Evolutionary conservation across 2,113 vertebrate species (phyloP).

Genomic region (Elephantulus edwardii): DNA sequence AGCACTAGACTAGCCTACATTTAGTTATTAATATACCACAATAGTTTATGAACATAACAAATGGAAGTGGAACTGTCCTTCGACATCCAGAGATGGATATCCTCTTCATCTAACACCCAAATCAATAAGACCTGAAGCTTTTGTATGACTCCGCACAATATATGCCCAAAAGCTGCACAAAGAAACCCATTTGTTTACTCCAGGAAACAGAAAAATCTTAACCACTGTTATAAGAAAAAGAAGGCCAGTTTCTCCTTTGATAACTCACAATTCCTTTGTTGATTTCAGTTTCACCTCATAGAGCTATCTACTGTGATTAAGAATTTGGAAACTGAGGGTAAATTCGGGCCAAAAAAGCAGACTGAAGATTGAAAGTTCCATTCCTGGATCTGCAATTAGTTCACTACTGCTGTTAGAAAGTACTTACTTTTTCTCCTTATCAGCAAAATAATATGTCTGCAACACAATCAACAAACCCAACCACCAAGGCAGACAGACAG

Average conservation of each 20-base stretch:
- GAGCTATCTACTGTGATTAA: neutral
- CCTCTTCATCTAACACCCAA: neutral
- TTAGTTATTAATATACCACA: neutral
- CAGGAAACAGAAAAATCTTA: slow-evolving; percentile 6
- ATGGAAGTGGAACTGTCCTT: neutral
- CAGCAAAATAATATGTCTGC: slow-evolving; percentile 45
- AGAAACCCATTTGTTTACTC: neutral
- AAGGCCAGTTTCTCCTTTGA: neutral
- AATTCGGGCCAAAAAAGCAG: neutral
- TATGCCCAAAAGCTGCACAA: neutral
- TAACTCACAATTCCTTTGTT: neutral
- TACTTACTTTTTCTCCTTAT: slow-evolving; percentile 26
- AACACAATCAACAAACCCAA: slow-evolving; percentile 29
- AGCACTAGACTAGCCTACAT: neutral
- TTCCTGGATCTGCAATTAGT: neutral
- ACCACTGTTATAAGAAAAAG: neutral
- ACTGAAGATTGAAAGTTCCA: neutral
- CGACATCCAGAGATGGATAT: neutral
- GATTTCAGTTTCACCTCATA: slow-evolving; percentile 3
- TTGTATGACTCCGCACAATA: neutral
- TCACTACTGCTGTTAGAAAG: slow-evolving; percentile 15
- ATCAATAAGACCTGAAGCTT: neutral
- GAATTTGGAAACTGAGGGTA: slow-evolving; percentile 12
- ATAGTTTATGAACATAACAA: neutral
- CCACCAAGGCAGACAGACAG: neutral